Conservation (phyloP, 2,888 invertebrate genomes). For the Mantis religiosa region DNA sequence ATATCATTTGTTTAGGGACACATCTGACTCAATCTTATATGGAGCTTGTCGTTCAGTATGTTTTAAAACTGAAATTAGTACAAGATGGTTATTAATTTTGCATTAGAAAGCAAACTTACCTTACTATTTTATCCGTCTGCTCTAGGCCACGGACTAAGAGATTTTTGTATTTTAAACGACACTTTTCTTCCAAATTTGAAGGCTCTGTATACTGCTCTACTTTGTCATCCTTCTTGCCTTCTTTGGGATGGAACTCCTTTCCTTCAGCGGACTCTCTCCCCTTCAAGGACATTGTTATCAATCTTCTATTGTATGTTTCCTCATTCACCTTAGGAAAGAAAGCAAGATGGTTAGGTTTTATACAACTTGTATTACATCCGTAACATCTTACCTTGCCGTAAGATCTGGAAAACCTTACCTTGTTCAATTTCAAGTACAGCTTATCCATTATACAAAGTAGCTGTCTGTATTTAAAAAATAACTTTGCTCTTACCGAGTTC, state of each 20-base stretch:
- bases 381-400: no score
- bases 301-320: slow-evolving; percentile 76
- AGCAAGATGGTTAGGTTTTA: not conserved
- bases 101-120: slow-evolving; percentile 29
- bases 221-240: slow-evolving; percentile 23
- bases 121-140: slow-evolving; percentile 41
- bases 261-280: slow-evolving; percentile 38
- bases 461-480: no score
- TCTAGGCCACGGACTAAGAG: slow-evolving; percentile 41
- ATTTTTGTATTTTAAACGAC: slow-evolving; percentile 20
- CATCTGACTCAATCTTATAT: no score
- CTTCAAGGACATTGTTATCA: slow-evolving; percentile 63
- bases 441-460: no score
- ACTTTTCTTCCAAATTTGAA: not conserved
- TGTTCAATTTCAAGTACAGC: no score
- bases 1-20: not conserved
- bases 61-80: not conserved
- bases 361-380: not conserved
- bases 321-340: slow-evolving; percentile 56
- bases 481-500: no score
- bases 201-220: slow-evolving; percentile 19
- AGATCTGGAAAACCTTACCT: no score
- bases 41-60: no score
- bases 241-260: slow-evolving; percentile 29
- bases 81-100: not conserved